Evolutionary conservation across 2,113 vertebrate genomes (phyloP).

Genomic region (Spheniscus mendiculus): DNA sequence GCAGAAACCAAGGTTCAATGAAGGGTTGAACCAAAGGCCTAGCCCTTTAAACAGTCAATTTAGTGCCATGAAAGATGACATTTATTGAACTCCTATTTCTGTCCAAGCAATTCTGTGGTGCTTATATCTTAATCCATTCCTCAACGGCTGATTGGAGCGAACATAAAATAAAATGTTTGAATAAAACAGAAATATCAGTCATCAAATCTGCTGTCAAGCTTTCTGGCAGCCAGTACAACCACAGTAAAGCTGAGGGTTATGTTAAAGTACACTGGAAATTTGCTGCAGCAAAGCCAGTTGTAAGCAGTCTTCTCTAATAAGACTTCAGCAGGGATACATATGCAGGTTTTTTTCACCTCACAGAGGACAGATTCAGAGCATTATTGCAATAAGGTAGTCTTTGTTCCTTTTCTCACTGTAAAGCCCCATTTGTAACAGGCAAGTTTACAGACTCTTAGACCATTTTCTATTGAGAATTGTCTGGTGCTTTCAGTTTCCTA

Average conservation of each 20-base stretch:
- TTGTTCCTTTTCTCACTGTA: not conserved
- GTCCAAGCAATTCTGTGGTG: not conserved
- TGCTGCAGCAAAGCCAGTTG: not conserved
- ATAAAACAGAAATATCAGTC: constrained; percentile 26
- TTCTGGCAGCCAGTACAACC: not conserved
- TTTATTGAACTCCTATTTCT: constrained; percentile 35
- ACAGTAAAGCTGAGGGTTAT: not conserved
- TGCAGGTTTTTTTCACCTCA: not conserved
- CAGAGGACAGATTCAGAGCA: not conserved
- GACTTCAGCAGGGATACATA: not conserved
- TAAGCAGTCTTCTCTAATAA: not conserved
- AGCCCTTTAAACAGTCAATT: constrained; percentile 12
- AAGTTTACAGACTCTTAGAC: not conserved
- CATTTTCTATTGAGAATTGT: not conserved
- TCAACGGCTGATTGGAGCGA: not conserved
- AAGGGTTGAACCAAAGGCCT: constrained; percentile 18
- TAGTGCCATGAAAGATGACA: not conserved
- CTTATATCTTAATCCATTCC: constrained; percentile 35
- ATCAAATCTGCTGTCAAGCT: constrained; percentile 18
- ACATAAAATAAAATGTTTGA: constrained; percentile 35
- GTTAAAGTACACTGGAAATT: not conserved
- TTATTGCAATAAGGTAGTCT: not conserved
- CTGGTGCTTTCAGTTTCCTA: not conserved
- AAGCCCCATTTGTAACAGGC: not conserved
- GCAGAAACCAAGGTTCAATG: constrained; percentile 14